Percentiles rank a stretch among this genome's conserved stretches.
Evolutionary conservation across 2,888 invertebrate genomes (phyloP).

Genomic region (Fragum fragum): DNA sequence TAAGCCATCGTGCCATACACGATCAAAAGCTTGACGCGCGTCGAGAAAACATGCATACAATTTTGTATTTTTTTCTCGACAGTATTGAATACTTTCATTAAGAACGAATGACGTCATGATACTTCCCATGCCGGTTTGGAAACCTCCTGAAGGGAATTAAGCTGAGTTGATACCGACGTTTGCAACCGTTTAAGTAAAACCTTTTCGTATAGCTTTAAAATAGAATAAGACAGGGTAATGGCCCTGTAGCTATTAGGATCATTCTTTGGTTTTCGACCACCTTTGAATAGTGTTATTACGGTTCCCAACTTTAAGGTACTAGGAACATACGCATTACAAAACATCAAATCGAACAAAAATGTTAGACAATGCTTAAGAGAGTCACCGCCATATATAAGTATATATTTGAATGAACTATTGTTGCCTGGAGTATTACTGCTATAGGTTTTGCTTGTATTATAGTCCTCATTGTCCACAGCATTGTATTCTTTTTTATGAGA

Average conservation of each 20-base stretch:
- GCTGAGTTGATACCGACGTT: too few species aligned
- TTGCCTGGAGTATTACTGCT: too few species aligned
- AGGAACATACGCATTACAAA: not conserved
- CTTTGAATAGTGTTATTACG: not conserved
- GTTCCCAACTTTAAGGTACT: not conserved
- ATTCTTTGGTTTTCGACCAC: not conserved
- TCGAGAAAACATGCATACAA: not conserved
- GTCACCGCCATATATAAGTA: not conserved
- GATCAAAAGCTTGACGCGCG: not conserved
- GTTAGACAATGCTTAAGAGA: not conserved
- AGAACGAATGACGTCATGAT: not conserved
- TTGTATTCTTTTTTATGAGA: too few species aligned
- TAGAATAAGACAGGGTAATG: not conserved
- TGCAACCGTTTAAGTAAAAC: too few species aligned
- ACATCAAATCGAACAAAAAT: not conserved
- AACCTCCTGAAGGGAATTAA: too few species aligned
- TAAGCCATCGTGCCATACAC: not conserved
- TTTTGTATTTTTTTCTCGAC: not conserved
- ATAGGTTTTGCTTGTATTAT: too few species aligned
- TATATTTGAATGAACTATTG: too few species aligned
- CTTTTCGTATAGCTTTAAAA: not conserved
- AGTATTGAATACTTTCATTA: not conserved
- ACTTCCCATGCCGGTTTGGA: not conserved
- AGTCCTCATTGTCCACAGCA: too few species aligned
- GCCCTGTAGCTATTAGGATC: not conserved